Base-by-base conservation (phyloP, 2,888 invertebrate genomes). In the Aphelenchoides bicaudatus region DNA sequence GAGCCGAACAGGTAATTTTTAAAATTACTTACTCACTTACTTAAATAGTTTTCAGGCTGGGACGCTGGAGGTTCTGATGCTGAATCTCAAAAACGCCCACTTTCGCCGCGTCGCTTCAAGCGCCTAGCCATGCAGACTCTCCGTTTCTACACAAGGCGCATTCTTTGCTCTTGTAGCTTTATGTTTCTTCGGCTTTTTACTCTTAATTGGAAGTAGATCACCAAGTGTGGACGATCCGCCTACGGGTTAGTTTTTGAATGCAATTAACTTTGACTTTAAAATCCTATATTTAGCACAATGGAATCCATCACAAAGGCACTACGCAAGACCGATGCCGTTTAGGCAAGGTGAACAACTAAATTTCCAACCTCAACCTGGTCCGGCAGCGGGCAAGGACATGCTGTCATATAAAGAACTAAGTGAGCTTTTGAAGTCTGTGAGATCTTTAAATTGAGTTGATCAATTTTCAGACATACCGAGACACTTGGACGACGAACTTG, bases 71-170 rank as follows among this genome's bases (percentile, higher is more conserved):
- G n/a, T n/a, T n/a, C n/a, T n/a, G n/a, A n/a, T n/a, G n/a, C n/a
- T n/a, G n/a, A n/a, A n/a, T 34, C 34, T 43, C 43, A 19, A n/a
- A 43, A 43, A 43, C 10, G 23, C n/a, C 23, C 43, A n/a, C 43
- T n/a, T 6, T 19, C 43, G 21, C 10, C n/a, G 23, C 10, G 16
- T 21, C 10, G 43, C 23, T 43, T 19, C 23, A 19, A n/a, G 37
- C 29, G n/a, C n/a, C 31, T 34, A 50, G 49, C 25, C 38, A 66
- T 66, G 66, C 59, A 66, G 56, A 69, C 63, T 52, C 68, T 75
- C 66, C 65, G 74, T 59, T 73, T 75, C 61, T 74, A 75, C 61
- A 65, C 76, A 46, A 68, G 60, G 50, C 64, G 73, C 50, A 58
- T 74, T 34, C n/a, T 75, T 76, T 65, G 64, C 66, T 21, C 51